Evolutionary conservation across 2,888 invertebrate species (phyloP), one percentile per base, ranked within the genome.

Genomic region (Junonia oenone): DNA sequence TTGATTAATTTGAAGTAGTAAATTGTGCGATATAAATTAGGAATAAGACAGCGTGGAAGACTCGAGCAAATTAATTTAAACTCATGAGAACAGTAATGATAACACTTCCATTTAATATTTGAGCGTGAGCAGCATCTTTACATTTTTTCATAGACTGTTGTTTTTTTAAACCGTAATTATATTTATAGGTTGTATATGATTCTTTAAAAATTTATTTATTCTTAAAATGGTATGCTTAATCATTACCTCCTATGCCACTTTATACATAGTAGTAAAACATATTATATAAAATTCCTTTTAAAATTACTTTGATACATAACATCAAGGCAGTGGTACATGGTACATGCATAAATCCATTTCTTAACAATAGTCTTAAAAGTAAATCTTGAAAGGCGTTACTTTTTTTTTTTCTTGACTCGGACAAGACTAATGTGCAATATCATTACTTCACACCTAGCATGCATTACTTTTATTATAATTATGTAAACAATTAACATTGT

Each of bases 311-410:
- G 72, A 74, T 75, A 74, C 65, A 74, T 73, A 82, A 79, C 77
- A 78, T 77, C 79, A 82, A 83, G 85, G 84, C 83, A 85, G 83
- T 83, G 81, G 76, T 82, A 74, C 56, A 60, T 58, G 60, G 76
- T 82, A 74, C 56, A 56, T 59, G 60, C 52, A 58, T 55, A 38
- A 61, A 43, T 55, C 52, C 19, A 48, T 56, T 56, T 56, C 46
- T 37, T 51, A 40, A 46, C 45, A 49, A 55, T 55, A 52, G 6
- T 29, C 33, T 49, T 47, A 47, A 40, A 15, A n/a, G 38, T 47
- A 56, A n/a, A 45, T 50, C 40, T 29, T 43, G 17, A 51, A 51
- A 48, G 51, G 48, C 51, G 40, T 48, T 45, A 33, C 27, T 38
- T 26, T 43, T 22, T 43, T 43, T 43, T 40, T 26, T 43, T 19